A percentile compares a stretch with the other conserved stretches of the same genome.
Conservation (phyloP, 2,113 vertebrate genomes). For the Theropithecus gelada region DNA sequence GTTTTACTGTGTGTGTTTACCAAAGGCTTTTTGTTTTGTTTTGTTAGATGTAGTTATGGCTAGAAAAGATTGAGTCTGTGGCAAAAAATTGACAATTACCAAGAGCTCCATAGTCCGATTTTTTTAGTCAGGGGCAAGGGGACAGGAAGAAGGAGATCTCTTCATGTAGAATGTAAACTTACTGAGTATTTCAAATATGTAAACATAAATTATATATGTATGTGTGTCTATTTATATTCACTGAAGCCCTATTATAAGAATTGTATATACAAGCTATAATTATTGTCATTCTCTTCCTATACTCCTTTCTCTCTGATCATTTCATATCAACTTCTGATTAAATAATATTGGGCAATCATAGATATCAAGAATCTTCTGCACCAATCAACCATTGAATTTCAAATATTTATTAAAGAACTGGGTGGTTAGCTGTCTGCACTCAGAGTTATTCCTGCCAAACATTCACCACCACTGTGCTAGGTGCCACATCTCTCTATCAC, state of each 20-base stretch:
- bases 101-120: not conserved
- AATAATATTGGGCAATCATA: not conserved
- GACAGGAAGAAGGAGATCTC: not conserved
- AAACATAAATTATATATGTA: not conserved
- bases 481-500: not conserved
- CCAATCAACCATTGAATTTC: not conserved
- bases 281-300: not conserved
- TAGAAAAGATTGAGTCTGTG: not conserved
- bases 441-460: not conserved
- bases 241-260: not conserved
- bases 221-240: not conserved
- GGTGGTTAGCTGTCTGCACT: not conserved
- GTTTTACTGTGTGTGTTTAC: not conserved
- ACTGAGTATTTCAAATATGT: not conserved
- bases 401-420: not conserved
- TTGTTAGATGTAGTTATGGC: conserved; percentile 13
- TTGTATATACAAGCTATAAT: not conserved
- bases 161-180: not conserved
- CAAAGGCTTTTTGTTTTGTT: conserved; percentile 40
- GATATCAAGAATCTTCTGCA: not conserved
- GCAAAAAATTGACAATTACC: not conserved
- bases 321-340: not conserved
- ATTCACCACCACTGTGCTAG: not conserved
- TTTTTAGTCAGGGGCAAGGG: not conserved
- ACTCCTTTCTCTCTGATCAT: not conserved